Evolutionary conservation across 2,797 vertebrate species (phyloP).

Genomic region (Hippocampus kuda): DNA sequence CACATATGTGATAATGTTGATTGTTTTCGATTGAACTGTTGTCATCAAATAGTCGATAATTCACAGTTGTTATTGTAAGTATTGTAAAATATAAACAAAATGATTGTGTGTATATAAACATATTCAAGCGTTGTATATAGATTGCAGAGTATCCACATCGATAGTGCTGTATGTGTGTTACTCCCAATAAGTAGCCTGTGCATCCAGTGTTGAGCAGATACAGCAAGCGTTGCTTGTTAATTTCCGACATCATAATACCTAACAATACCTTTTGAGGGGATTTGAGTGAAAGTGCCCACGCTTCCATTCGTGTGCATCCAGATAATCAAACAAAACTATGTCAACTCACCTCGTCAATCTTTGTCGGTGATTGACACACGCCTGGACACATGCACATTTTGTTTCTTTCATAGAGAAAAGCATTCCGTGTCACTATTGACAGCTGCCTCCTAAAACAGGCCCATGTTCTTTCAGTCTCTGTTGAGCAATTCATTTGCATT

Average conservation of each 20-base stretch:
- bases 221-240: background rate
- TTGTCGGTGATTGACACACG: constrained; percentile 15
- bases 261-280: background rate
- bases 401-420: constrained; percentile 51
- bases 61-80: constrained; percentile 43
- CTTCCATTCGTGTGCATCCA: background rate
- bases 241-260: background rate
- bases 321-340: background rate
- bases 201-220: background rate
- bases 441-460: constrained; percentile 18
- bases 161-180: background rate
- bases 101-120: constrained; percentile 42
- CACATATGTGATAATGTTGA: constrained; percentile 18
- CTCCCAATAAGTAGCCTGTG: background rate
- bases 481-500: background rate
- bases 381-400: constrained; percentile 11
- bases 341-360: background rate
- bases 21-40: constrained; percentile 33
- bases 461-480: background rate
- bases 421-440: constrained; percentile 66
- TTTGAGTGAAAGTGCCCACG: background rate
- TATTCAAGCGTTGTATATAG: constrained; percentile 34
- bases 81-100: constrained; percentile 42
- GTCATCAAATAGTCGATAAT: background rate
- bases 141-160: constrained; percentile 5